A percentile compares a stretch with the other conserved stretches of the same genome.
Evolutionary conservation across 2,797 vertebrate genomes (phyloP).

Genomic region (Pantherophis vulpinus): DNA sequence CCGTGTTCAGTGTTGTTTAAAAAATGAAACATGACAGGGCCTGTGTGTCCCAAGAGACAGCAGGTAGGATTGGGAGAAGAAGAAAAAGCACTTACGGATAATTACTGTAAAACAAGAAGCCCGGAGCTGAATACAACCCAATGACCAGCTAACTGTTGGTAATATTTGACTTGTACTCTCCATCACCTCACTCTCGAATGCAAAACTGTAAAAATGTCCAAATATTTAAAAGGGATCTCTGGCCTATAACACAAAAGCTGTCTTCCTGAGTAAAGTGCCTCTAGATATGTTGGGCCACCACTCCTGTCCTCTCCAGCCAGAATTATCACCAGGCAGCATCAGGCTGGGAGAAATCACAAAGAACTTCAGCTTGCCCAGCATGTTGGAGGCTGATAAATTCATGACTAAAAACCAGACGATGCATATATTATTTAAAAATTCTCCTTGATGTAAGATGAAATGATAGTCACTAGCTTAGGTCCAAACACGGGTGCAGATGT

Average conservation of each 20-base stretch:
- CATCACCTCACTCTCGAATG: not conserved
- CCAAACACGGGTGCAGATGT: too few species aligned
- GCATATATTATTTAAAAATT: not conserved
- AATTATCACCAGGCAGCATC: not conserved
- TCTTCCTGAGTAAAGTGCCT: not conserved
- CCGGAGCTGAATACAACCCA: constrained; percentile 2
- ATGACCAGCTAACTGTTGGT: constrained; percentile 38
- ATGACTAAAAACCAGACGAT: not conserved
- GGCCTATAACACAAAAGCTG: not conserved
- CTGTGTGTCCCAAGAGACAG: not conserved
- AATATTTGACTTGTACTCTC: constrained; percentile 10
- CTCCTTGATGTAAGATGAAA: not conserved
- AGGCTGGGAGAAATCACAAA: not conserved
- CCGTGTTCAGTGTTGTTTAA: constrained; percentile 22
- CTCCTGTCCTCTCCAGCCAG: not conserved
- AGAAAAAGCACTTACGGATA: not conserved
- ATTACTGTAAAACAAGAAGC: constrained; percentile 36
- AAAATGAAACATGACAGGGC: constrained; percentile 43
- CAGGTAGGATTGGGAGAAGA: not conserved
- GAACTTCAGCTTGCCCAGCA: not conserved
- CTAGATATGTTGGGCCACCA: not conserved
- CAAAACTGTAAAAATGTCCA: not conserved
- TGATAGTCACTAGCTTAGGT: not conserved
- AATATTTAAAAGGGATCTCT: not conserved
- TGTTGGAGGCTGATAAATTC: not conserved